Conservation (phyloP, 2,113 vertebrate genomes). For the Rousettus leschenaultii region DNA sequence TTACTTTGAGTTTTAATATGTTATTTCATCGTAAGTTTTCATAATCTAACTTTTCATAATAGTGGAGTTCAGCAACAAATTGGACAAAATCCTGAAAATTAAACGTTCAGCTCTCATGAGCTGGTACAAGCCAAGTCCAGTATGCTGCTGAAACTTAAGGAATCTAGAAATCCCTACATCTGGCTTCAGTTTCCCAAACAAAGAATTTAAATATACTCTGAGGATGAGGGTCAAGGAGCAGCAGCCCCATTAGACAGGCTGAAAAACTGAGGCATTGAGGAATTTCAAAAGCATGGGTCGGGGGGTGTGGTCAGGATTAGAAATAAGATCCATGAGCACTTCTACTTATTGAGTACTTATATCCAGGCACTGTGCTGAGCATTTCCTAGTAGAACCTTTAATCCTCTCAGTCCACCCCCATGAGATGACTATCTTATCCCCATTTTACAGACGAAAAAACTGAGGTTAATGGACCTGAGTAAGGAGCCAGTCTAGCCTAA, state of each 20-base stretch:
- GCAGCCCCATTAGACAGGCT: neutral
- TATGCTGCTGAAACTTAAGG: neutral
- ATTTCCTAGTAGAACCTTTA: neutral
- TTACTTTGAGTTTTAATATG: neutral
- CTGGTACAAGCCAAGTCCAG: neutral
- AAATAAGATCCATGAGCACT: neutral
- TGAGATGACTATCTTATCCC: neutral
- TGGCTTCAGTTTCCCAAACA: neutral
- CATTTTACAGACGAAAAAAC: neutral
- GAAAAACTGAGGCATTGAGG: neutral
- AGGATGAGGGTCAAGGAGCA: neutral
- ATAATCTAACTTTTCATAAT: neutral
- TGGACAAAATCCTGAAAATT: slow-evolving; percentile 16
- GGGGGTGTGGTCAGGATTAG: neutral
- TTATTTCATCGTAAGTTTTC: neutral
- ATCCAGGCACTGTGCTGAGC: neutral
- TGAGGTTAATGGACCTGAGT: neutral
- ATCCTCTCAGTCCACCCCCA: neutral
- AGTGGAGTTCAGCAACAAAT: neutral
- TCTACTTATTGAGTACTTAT: neutral
- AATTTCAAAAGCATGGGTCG: neutral
- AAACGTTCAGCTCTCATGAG: neutral
- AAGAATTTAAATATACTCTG: neutral
- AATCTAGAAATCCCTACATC: neutral
- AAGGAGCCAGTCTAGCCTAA: neutral